Conservation (phyloP, 2,113 vertebrate species). For the Hippocampus comes region DNA sequence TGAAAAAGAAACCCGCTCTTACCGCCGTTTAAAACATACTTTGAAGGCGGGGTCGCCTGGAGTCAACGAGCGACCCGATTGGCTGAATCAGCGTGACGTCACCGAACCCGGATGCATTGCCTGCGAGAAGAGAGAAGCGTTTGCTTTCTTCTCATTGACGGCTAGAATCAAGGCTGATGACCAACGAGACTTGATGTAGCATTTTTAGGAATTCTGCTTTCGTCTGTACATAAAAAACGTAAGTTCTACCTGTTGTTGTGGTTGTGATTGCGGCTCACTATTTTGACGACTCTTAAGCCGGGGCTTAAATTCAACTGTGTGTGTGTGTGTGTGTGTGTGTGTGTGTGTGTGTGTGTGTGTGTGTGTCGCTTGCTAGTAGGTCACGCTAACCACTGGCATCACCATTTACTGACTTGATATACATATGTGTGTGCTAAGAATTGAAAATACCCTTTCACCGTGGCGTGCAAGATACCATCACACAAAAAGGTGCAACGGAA, state of each 20-base stretch:
- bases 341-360: not conserved
- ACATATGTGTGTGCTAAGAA: not conserved
- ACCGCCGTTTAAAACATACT: not conserved
- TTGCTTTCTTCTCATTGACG: conserved; percentile 61
- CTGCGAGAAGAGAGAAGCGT: conserved; percentile 42
- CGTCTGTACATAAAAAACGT: conserved; percentile 32
- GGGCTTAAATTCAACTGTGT: conserved; percentile 54
- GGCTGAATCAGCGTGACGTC: conserved; percentile 29
- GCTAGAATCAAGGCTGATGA: conserved; percentile 20
- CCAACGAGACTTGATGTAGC: conserved; percentile 25
- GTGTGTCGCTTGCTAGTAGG: conserved; percentile 43
- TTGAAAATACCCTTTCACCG: not conserved
- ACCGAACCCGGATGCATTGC: conserved; percentile 56
- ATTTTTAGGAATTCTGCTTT: conserved; percentile 16
- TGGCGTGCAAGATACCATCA: not conserved
- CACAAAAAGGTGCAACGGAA: not conserved
- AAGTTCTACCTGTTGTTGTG: conserved; percentile 26
- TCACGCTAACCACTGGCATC: conserved; percentile 33
- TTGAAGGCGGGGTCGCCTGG: conserved; percentile 15
- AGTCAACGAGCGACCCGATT: conserved; percentile 28
- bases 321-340: conserved; percentile 23
- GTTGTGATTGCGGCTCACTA: conserved; percentile 5
- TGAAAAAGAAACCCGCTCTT: not conserved
- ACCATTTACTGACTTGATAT: conserved; percentile 11
- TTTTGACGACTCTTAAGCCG: conserved; percentile 21